Conservation (phyloP, 2,113 vertebrate species). For the Tachuris rubrigastra region DNA sequence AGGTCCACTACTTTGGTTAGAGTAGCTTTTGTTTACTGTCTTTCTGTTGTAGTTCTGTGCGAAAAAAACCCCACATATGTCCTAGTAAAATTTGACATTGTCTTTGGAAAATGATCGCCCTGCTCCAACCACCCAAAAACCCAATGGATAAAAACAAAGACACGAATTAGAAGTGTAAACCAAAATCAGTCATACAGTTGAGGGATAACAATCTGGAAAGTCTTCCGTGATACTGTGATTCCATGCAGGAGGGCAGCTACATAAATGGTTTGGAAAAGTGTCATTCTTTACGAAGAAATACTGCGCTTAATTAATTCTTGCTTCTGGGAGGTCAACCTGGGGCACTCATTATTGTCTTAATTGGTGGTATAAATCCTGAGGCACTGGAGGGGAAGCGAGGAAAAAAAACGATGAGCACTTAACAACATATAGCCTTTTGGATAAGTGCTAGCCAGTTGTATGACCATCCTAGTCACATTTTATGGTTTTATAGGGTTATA, state of each 20-base stretch:
- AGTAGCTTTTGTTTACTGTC: not conserved
- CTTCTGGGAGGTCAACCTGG: constrained; percentile 78
- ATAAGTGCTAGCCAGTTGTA: not conserved
- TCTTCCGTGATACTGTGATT: not conserved
- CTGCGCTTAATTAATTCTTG: constrained; percentile 81
- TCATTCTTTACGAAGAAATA: constrained; percentile 81
- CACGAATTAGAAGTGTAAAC: not conserved
- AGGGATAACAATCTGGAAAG: constrained; percentile 17
- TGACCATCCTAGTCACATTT: constrained; percentile 49
- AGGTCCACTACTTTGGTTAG: not conserved
- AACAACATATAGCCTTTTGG: constrained; percentile 60
- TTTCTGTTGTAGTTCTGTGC: not conserved
- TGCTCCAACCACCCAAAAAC: not conserved
- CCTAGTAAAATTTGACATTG: not conserved
- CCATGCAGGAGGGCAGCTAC: constrained; percentile 41
- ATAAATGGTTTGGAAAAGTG: constrained; percentile 69
- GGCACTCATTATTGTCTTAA: constrained; percentile 82
- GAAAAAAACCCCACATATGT: not conserved
- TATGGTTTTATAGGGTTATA: constrained; percentile 53
- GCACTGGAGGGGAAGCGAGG: constrained; percentile 55
- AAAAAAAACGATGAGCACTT: constrained; percentile 53
- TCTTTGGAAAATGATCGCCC: not conserved
- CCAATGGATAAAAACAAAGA: not conserved
- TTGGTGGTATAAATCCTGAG: constrained; percentile 81
- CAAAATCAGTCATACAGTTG: not conserved